phyloP scores from a whole-genome alignment of 2,888 invertebrate genomes.

The Myopa testacea region DNA sequence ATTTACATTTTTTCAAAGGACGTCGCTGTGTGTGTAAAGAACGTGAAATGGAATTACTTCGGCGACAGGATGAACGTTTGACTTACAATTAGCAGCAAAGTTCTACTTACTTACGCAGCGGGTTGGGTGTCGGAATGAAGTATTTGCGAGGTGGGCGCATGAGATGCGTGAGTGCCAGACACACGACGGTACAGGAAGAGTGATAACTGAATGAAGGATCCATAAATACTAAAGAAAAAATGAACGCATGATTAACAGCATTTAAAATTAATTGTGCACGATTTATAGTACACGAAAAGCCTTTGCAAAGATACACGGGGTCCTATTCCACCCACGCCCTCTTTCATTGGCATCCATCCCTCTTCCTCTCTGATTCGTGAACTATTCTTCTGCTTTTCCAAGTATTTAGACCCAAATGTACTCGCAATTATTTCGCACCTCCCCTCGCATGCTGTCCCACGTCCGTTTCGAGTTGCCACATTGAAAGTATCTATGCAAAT shows the following conservation, averaged over 20 bases:
- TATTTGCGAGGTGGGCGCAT: neutral
- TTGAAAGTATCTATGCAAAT: slow-evolving; percentile 67
- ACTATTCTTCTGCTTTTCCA: too few relatives aligned
- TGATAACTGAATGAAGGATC: too few relatives aligned
- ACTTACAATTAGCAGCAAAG: slow-evolving; percentile 38
- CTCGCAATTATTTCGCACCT: neutral
- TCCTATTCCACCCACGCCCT: too few relatives aligned
- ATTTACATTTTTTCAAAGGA: slow-evolving; percentile 14
- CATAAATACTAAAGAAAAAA: too few relatives aligned
- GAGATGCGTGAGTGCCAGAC: neutral
- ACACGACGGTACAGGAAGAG: neutral
- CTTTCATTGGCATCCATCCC: too few relatives aligned
- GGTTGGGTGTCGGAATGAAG: neutral
- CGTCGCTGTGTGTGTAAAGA: neutral
- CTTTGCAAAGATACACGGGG: too few relatives aligned
- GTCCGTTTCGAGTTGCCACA: slow-evolving; percentile 53
- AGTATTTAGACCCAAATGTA: too few relatives aligned
- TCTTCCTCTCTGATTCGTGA: neutral
- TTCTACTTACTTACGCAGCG: slow-evolving; percentile 11
- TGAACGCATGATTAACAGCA: too few relatives aligned
- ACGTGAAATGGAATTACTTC: neutral
- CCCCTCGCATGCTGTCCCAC: neutral
- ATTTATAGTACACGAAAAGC: too few relatives aligned
- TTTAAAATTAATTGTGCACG: too few relatives aligned
- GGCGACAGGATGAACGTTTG: slow-evolving; percentile 36